Conservation (phyloP, 2,113 vertebrate species). For the Paracanthobrama guichenoti region DNA sequence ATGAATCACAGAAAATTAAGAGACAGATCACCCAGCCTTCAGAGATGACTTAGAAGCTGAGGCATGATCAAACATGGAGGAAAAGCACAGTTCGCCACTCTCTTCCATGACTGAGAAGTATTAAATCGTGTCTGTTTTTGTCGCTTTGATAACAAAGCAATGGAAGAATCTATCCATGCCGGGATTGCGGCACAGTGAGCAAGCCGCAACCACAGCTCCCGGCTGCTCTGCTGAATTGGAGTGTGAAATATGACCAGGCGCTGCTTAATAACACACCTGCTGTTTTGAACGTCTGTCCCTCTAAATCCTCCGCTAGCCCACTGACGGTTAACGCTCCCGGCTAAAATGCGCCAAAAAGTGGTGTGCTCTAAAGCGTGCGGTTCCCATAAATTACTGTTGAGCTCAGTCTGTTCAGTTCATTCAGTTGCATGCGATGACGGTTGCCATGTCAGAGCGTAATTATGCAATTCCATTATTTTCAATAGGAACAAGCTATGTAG, state of each 20-base stretch:
- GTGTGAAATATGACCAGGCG: slow-evolving; percentile 61
- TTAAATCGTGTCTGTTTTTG: slow-evolving; percentile 31
- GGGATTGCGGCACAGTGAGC: slow-evolving; percentile 33
- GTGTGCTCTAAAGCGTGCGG: slow-evolving; percentile 7
- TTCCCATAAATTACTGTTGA: slow-evolving; percentile 23
- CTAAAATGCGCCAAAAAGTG: slow-evolving; percentile 25
- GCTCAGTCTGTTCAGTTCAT: slow-evolving; percentile 16
- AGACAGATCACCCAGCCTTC: slow-evolving; percentile 40
- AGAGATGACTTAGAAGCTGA: slow-evolving; percentile 6
- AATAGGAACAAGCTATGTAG: background rate
- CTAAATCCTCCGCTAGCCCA: slow-evolving; percentile 44
- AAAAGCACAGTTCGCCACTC: background rate
- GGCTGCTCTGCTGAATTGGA: slow-evolving; percentile 52
- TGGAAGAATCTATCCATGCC: slow-evolving; percentile 15
- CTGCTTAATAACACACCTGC: slow-evolving; percentile 66
- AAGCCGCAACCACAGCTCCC: background rate
- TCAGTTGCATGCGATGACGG: background rate
- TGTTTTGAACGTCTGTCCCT: slow-evolving; percentile 65
- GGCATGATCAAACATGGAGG: background rate
- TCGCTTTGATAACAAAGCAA: slow-evolving; percentile 9
- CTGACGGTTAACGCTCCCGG: slow-evolving; percentile 44
- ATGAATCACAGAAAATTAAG: slow-evolving; percentile 43
- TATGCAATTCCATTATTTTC: background rate
- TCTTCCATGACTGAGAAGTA: background rate
- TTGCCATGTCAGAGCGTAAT: background rate